These are phyloP conservation scores for Antitype chi DNA, from an alignment of 2,888 invertebrate species.

Conservation along the genomic window DNA sequence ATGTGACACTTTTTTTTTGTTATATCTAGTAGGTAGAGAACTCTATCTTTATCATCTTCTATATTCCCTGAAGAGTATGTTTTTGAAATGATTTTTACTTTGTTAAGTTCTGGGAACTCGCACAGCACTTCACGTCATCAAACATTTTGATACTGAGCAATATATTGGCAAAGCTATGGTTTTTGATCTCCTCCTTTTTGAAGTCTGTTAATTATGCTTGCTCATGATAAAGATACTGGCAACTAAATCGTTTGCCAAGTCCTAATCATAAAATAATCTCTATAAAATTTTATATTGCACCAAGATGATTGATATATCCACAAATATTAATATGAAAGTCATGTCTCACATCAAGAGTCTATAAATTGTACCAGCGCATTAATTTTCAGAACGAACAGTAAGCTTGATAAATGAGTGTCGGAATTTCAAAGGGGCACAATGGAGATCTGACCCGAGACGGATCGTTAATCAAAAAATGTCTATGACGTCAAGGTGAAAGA, in stretches of 20 bases:
- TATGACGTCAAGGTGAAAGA: constrained; percentile 81
- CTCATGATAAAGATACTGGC: not conserved
- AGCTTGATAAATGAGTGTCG: constrained; percentile 89
- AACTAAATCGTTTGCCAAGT: constrained; percentile 17
- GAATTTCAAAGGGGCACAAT: constrained; percentile 88
- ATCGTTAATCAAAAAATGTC: constrained; percentile 88
- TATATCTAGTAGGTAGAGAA: not conserved
- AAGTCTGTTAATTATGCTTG: not conserved
- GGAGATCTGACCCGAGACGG: constrained; percentile 83
- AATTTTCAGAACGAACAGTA: constrained; percentile 87
- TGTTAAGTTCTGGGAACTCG: not conserved
- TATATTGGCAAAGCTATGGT: not conserved
- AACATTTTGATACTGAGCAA: not conserved
- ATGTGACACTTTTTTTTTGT: not conserved
- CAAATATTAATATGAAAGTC: constrained; percentile 54
- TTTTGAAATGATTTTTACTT: not conserved
- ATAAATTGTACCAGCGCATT: constrained; percentile 78
- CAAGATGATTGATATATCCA: constrained; percentile 53
- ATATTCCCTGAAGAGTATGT: not conserved
- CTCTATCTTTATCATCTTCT: not conserved
- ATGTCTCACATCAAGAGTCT: constrained; percentile 66
- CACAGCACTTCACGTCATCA: not conserved
- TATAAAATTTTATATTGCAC: constrained; percentile 6
- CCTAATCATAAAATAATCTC: constrained; percentile 12
- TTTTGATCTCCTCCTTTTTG: not conserved